A percentile compares a stretch with the other conserved stretches of the same genome.
phyloP scores from a whole-genome alignment of 2,888 invertebrate genomes.

The Anticlea derivata region DNA sequence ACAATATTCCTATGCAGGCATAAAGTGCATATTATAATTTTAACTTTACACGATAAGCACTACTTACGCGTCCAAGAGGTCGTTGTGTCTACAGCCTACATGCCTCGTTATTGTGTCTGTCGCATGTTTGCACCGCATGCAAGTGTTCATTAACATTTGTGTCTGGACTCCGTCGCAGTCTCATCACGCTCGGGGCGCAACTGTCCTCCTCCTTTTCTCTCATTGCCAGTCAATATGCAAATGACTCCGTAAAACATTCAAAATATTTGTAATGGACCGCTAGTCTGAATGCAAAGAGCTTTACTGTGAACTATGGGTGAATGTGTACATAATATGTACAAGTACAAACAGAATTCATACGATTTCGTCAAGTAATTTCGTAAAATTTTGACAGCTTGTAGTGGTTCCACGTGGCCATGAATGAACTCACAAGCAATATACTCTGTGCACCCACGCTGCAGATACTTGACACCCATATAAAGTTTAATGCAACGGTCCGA shows the following conservation, averaged over 20 bases:
- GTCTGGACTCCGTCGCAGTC: slow-evolving; percentile 50
- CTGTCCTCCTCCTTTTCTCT: slow-evolving; percentile 65
- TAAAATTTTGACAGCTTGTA: slow-evolving; percentile 11
- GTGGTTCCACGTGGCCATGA: slow-evolving; percentile 29
- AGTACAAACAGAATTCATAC: too few species aligned
- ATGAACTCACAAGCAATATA: slow-evolving; percentile 39
- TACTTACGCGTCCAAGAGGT: slow-evolving; percentile 18
- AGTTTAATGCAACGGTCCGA: slow-evolving; percentile 48
- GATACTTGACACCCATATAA: slow-evolving; percentile 64
- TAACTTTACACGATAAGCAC: slow-evolving; percentile 2
- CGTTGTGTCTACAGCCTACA: slow-evolving; percentile 39
- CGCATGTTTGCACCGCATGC: slow-evolving; percentile 49
- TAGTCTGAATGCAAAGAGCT: slow-evolving; percentile 32
- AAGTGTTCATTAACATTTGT: slow-evolving; percentile 66
- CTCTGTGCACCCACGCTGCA: slow-evolving; percentile 58
- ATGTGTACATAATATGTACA: background rate
- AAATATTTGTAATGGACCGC: slow-evolving; percentile 33
- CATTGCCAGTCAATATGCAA: slow-evolving; percentile 70
- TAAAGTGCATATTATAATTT: background rate
- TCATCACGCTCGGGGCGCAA: slow-evolving; percentile 52
- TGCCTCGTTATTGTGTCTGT: slow-evolving; percentile 48
- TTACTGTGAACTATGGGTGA: slow-evolving; percentile 26
- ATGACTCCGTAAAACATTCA: slow-evolving; percentile 55
- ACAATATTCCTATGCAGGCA: too few species aligned
- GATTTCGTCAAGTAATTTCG: slow-evolving; percentile 3